A percentile compares a stretch with the other conserved stretches of the same genome.
These are phyloP conservation scores for Drosophila nannoptera DNA, from an alignment of 1,140 invertebrate species.

Conservation along the genomic window DNA sequence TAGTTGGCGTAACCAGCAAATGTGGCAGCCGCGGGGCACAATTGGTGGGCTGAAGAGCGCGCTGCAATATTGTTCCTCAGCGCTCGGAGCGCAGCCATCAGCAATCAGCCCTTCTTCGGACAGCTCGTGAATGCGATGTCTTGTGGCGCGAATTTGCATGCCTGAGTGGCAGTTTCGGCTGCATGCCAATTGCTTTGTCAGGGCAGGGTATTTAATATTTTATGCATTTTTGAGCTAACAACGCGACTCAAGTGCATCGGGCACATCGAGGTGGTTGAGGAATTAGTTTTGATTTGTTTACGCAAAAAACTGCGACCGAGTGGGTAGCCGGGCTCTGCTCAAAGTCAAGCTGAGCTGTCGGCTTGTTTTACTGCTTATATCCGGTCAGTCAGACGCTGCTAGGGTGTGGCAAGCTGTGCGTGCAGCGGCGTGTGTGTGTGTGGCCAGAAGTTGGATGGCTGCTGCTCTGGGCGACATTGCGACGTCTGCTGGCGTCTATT, in stretches of 20 bases:
- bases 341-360: constrained; percentile 48
- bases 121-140: constrained; percentile 18
- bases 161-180: constrained; percentile 30
- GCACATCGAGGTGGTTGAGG: constrained; percentile 1
- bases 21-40: constrained; percentile 72
- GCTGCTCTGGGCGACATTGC: constrained; percentile 43
- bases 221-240: constrained; percentile 17
- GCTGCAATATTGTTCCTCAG: constrained; percentile 6
- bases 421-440: background rate
- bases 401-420: background rate
- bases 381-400: constrained; percentile 42
- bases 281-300: constrained; percentile 47
- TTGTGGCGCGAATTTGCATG: constrained; percentile 51
- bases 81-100: background rate
- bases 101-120: constrained; percentile 10
- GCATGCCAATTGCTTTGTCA: constrained; percentile 28
- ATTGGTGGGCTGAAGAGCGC: constrained; percentile 53
- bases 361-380: constrained; percentile 74
- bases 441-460: constrained; percentile 26
- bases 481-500: constrained; percentile 63
- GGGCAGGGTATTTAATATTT: constrained; percentile 24
- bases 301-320: constrained; percentile 12
- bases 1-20: constrained; percentile 63
- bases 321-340: constrained; percentile 10
- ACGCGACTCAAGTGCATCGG: constrained; percentile 12